Evolutionary conservation across 2,113 vertebrate species (phyloP).

Genomic region (Morone saxatilis): DNA sequence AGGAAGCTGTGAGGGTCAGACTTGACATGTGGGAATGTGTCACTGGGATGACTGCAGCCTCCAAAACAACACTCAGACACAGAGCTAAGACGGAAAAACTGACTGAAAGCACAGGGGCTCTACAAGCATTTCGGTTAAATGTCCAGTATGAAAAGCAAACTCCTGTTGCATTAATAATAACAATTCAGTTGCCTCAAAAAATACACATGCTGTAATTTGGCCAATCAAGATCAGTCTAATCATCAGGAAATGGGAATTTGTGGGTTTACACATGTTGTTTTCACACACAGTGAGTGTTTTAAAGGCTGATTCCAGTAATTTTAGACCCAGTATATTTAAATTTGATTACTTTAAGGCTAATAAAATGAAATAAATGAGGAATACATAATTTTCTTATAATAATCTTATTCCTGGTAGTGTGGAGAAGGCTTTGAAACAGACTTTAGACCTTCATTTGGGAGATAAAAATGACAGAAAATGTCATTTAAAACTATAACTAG

Average conservation of each 20-base stretch:
- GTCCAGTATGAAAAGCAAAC: background rate
- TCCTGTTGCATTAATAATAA: background rate
- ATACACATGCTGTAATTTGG: background rate
- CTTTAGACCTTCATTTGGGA: background rate
- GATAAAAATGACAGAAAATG: background rate
- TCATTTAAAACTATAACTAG: background rate
- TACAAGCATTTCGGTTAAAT: background rate
- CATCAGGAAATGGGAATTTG: background rate
- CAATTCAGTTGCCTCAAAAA: background rate
- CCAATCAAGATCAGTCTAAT: background rate
- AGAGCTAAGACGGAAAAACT: constrained; percentile 24
- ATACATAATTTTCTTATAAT: background rate
- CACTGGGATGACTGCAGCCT: constrained; percentile 42
- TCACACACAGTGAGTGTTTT: background rate
- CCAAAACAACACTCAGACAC: constrained; percentile 7
- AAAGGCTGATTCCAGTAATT: background rate
- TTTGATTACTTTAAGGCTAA: background rate
- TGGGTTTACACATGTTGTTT: background rate
- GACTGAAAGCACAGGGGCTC: background rate
- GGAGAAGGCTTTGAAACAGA: background rate
- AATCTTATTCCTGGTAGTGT: background rate
- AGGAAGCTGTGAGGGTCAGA: constrained; percentile 58
- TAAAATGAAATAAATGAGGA: too few species aligned
- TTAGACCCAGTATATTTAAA: background rate
- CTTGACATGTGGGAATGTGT: constrained; percentile 63